Evolutionary conservation across 2,113 vertebrate genomes (phyloP).

Genomic region (Rattus norvegicus): DNA sequence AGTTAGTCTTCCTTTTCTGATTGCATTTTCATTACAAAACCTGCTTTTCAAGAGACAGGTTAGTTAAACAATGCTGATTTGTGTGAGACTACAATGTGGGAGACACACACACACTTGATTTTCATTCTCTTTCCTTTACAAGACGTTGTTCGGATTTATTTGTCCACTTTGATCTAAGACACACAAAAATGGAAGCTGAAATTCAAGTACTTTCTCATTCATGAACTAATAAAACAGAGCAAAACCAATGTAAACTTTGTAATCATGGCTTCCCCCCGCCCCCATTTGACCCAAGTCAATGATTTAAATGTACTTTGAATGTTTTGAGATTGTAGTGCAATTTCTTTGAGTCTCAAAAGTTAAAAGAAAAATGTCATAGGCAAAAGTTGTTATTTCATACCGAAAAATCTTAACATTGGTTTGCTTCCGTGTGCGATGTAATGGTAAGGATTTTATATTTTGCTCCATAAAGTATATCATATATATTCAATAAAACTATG

Average conservation of each 20-base stretch:
- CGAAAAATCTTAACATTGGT: not conserved
- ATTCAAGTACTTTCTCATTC: slow-evolving; percentile 24
- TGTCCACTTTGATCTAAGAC: slow-evolving; percentile 63
- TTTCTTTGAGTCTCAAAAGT: not conserved
- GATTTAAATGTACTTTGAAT: not conserved
- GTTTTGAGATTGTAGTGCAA: not conserved
- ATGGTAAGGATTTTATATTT: not conserved
- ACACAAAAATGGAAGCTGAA: not conserved
- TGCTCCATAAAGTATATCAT: not conserved
- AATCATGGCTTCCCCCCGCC: not conserved
- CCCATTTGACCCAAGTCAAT: not conserved
- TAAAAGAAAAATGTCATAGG: not conserved
- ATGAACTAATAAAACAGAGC: not conserved
- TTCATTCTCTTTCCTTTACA: slow-evolving; percentile 65
- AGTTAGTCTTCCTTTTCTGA: slow-evolving; percentile 61
- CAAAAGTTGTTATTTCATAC: not conserved
- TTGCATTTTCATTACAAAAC: slow-evolving; percentile 63
- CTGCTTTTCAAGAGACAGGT: slow-evolving; percentile 68
- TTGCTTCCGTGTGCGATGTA: not conserved
- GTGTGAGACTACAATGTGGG: slow-evolving; percentile 46
- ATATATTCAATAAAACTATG: not conserved
- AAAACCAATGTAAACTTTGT: slow-evolving; percentile 11
- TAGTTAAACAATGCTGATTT: slow-evolving; percentile 74
- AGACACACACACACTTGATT: slow-evolving; percentile 47
- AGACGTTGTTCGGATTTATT: slow-evolving; percentile 65